phyloP scores from a whole-genome alignment of 2,113 vertebrate species.

The Aptenodytes patagonicus region DNA sequence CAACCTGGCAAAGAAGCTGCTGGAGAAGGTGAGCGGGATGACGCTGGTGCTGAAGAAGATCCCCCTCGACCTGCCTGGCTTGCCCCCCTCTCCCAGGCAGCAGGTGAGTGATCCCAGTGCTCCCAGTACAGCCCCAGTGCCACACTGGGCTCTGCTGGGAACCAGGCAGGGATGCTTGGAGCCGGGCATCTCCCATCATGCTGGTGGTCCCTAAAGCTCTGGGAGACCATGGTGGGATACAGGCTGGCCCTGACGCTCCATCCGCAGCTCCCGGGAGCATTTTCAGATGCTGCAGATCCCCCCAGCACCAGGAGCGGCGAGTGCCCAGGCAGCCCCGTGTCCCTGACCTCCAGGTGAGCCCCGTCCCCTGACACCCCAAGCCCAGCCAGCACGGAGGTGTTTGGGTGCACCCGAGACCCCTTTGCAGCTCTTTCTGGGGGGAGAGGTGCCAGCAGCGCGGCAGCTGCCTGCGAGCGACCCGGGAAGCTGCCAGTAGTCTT shows the following conservation, averaged over 20 bases:
- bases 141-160: neutral
- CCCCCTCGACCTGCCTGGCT: neutral
- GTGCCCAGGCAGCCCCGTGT: neutral
- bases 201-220: neutral
- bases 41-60: slow-evolving; percentile 88
- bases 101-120: neutral
- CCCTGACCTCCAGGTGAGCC: slow-evolving; percentile 54
- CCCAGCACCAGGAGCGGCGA: neutral
- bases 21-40: slow-evolving; percentile 73
- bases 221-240: neutral
- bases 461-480: neutral
- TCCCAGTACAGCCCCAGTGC: neutral
- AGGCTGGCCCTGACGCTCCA: neutral
- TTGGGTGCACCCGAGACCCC: neutral
- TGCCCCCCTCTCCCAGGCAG: neutral
- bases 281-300: neutral
- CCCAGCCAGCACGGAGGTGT: neutral
- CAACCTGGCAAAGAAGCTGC: slow-evolving; percentile 84
- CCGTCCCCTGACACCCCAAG: neutral
- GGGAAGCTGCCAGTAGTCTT: neutral
- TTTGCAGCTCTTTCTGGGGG: neutral
- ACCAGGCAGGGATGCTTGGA: neutral
- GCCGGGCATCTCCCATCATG: fast-evolving
- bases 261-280: neutral
- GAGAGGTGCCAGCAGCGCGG: fast-evolving